Evolutionary conservation across 2,113 vertebrate genomes (phyloP).

Genomic region (Dipodomys spectabilis): DNA sequence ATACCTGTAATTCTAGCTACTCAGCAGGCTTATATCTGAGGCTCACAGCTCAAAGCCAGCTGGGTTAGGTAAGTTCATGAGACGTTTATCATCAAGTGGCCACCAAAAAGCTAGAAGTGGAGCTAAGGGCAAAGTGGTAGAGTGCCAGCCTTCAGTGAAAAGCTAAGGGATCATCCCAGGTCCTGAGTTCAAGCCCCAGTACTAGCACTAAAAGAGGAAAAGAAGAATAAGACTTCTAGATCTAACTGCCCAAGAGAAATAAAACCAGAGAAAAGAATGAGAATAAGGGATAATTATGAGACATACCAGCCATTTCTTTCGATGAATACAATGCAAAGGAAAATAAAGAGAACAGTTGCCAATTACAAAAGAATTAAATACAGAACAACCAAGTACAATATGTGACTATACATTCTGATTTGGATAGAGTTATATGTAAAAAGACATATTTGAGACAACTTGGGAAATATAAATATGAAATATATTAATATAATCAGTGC

Average conservation of each 20-base stretch:
- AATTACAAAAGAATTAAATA: slow-evolving; percentile 24
- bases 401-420: neutral
- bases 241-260: slow-evolving; percentile 14
- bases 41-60: too few species aligned
- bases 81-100: too few species aligned
- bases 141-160: neutral
- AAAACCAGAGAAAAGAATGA: neutral
- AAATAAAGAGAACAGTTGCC: neutral
- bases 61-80: too few species aligned
- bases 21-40: too few species aligned
- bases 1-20: too few species aligned
- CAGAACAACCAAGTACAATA: neutral
- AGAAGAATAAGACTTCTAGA: neutral
- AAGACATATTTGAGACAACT: slow-evolving; percentile 41
- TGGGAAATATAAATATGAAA: slow-evolving; percentile 14
- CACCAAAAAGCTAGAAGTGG: too few species aligned
- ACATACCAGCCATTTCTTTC: slow-evolving; percentile 1
- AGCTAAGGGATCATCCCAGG: neutral
- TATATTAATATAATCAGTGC: slow-evolving; percentile 24
- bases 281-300: neutral
- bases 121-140: neutral
- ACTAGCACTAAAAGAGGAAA: too few species aligned
- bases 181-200: neutral
- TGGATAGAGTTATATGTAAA: slow-evolving; percentile 3
- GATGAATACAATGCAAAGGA: neutral